Percentiles rank a stretch among this genome's conserved stretches.
Conservation (phyloP, 2,888 invertebrate species). For the Mechanitis mazaeus region DNA sequence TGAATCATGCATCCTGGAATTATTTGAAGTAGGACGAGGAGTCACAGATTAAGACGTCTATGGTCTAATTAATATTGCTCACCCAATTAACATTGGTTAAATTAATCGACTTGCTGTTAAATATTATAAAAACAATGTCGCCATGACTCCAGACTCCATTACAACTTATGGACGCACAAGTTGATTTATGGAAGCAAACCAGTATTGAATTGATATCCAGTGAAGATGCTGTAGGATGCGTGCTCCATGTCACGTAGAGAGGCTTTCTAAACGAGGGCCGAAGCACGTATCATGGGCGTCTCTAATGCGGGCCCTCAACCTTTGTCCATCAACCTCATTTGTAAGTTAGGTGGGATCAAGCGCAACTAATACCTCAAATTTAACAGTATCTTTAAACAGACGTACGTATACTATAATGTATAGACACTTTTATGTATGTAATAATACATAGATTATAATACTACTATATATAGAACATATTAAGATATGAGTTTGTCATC, state of each 20-base stretch:
- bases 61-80: no score
- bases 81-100: constrained; percentile 4
- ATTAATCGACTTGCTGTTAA: background rate
- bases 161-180: no score
- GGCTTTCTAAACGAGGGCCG: constrained; percentile 7
- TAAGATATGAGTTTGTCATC: no score
- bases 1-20: constrained; percentile 24
- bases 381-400: background rate
- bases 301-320: background rate
- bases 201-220: no score
- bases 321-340: background rate
- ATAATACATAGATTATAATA: no score
- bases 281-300: constrained; percentile 9
- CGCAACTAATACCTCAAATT: background rate
- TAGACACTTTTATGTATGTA: no score
- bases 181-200: no score
- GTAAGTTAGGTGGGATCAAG: background rate
- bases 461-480: no score
- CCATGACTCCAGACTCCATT: no score
- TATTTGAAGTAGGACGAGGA: constrained; percentile 5
- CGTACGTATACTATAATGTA: no score
- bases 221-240: constrained; percentile 1
- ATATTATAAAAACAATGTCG: no score
- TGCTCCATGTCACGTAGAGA: constrained; percentile 15
- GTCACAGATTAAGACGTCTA: constrained; percentile 10